Evolutionary conservation across 1,140 invertebrate species (phyloP).

Genomic region (Anastrepha obliqua): DNA sequence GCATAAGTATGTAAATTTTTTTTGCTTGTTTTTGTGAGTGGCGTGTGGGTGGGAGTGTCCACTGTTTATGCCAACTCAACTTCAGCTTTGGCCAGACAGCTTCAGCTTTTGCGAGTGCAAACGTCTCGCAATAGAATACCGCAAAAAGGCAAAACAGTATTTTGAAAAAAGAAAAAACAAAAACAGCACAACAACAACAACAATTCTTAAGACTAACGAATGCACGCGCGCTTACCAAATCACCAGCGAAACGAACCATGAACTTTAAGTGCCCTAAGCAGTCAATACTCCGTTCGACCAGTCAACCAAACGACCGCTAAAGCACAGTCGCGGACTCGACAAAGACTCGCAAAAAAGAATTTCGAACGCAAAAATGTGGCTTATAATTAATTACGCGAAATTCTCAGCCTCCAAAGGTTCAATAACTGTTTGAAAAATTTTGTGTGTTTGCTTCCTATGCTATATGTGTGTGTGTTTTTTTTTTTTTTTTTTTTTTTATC

Average conservation of each 20-base stretch:
- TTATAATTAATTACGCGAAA: slow-evolving; percentile 10
- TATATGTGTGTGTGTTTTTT: background rate
- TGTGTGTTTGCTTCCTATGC: background rate
- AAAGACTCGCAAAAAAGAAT: background rate
- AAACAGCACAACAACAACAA: slow-evolving; percentile 7
- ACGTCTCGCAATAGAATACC: background rate
- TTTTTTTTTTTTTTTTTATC: too few relatives aligned
- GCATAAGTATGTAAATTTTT: background rate
- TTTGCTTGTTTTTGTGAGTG: background rate
- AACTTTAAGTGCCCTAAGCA: slow-evolving; percentile 32
- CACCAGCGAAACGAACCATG: slow-evolving; percentile 10
- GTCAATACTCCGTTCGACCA: background rate
- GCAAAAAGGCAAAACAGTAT: background rate
- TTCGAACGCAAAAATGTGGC: background rate
- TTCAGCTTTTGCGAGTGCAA: background rate
- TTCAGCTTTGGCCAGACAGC: background rate
- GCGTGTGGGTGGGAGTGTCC: slow-evolving; percentile 49
- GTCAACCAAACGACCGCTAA: background rate
- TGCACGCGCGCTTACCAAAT: background rate
- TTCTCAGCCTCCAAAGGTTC: slow-evolving; percentile 46
- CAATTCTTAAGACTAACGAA: background rate
- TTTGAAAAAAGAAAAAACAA: background rate
- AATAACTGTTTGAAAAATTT: background rate
- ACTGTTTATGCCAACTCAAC: background rate
- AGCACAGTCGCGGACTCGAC: background rate